Percentiles rank a stretch among this genome's conserved stretches.
phyloP scores from a whole-genome alignment of 2,888 invertebrate species.

The Drosophila stalkeri region DNA sequence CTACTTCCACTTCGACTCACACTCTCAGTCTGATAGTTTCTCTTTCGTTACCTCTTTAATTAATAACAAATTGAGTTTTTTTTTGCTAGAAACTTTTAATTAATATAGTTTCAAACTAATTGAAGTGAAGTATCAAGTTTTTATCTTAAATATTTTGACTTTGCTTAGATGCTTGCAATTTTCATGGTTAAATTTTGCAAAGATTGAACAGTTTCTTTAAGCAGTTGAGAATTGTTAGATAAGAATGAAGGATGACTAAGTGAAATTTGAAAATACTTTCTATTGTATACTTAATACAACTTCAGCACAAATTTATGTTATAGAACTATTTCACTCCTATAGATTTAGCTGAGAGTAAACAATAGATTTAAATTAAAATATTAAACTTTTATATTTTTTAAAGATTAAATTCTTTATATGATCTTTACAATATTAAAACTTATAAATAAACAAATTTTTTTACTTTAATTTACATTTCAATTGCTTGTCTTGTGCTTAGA shows the following conservation, averaged over 20 bases:
- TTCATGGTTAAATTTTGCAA: neutral
- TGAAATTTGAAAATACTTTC: neutral
- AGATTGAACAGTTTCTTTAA: neutral
- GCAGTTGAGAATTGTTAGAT: neutral
- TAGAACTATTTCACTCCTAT: too few species aligned
- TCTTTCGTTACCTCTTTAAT: slow-evolving; percentile 15
- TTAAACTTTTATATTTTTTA: too few species aligned
- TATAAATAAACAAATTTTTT: too few species aligned
- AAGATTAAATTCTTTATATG: too few species aligned
- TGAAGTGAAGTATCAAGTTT: slow-evolving; percentile 13
- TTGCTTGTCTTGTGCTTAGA: too few species aligned
- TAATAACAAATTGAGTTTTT: slow-evolving; percentile 30
- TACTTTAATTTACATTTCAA: too few species aligned
- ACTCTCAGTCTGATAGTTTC: neutral
- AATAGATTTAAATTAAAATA: too few species aligned
- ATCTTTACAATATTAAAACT: too few species aligned
- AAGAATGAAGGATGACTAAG: too few species aligned
- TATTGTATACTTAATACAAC: neutral
- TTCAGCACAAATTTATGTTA: neutral
- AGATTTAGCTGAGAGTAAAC: too few species aligned
- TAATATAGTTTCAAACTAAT: slow-evolving; percentile 16
- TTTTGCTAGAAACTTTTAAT: slow-evolving; percentile 14
- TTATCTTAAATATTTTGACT: slow-evolving; percentile 1
- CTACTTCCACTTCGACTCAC: neutral
- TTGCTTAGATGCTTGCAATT: slow-evolving; percentile 1